A percentile compares a stretch with the other conserved stretches of the same genome.
These are phyloP conservation scores for Ormia ochracea DNA, from an alignment of 2,888 invertebrate species.

Conservation along the genomic window DNA sequence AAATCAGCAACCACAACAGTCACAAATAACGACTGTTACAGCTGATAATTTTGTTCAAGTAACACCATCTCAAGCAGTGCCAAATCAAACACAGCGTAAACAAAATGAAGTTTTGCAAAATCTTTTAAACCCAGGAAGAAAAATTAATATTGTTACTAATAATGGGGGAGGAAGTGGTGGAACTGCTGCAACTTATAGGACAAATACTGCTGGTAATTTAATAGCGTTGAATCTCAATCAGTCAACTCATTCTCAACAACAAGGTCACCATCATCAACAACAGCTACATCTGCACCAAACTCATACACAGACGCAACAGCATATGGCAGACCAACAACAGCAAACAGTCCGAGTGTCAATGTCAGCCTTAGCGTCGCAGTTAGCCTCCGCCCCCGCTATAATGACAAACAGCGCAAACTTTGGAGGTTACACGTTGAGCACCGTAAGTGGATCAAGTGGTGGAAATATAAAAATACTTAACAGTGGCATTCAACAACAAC, in stretches of 20 bases:
- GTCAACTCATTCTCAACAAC: conserved; percentile 62
- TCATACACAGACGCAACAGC: conserved; percentile 38
- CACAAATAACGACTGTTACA: conserved; percentile 66
- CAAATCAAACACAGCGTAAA: conserved; percentile 67
- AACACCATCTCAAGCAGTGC: conserved; percentile 64
- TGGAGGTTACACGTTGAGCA: conserved; percentile 69
- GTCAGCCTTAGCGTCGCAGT: conserved; percentile 77
- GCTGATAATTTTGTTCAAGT: conserved; percentile 71
- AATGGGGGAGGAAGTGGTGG: conserved; percentile 63
- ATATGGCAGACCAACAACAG: conserved; percentile 62
- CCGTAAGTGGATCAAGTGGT: conserved; percentile 67
- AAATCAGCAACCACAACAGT: conserved; percentile 68
- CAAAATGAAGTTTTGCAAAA: conserved; percentile 75
- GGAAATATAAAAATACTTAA: conserved; percentile 70
- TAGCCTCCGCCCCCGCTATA: conserved; percentile 76
- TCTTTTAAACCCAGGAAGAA: conserved; percentile 73
- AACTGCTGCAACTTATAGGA: conserved; percentile 70
- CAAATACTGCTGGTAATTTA: conserved; percentile 74
- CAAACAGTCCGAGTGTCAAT: conserved; percentile 77
- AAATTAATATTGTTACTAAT: conserved; percentile 72
- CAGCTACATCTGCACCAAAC: too few relatives aligned
- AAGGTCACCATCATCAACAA: conserved; percentile 62
- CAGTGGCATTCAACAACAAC: conserved; percentile 70
- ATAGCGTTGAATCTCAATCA: conserved; percentile 72
- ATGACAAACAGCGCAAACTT: conserved; percentile 76